Conservation (phyloP, 1,140 invertebrate genomes). For the Polypedilum vanderplanki region DNA sequence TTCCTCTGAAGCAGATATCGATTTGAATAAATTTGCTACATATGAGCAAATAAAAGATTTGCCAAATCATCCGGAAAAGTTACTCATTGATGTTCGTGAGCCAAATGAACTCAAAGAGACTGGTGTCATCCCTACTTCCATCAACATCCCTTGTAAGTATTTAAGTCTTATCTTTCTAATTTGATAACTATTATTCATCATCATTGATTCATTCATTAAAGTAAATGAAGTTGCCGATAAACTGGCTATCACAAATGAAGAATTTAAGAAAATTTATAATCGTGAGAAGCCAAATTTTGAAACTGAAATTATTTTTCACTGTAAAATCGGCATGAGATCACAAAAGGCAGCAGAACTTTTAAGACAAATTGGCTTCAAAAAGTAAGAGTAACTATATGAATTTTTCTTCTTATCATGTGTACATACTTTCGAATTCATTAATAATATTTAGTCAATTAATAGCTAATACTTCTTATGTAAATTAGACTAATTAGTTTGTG, state of each 20-base stretch:
- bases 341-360: neutral
- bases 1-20: neutral
- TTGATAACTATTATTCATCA: neutral
- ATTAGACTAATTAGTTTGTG: neutral
- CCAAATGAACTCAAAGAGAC: conserved; percentile 56
- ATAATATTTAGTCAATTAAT: neutral
- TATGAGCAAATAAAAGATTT: conserved; percentile 50
- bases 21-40: conserved; percentile 38
- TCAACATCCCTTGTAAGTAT: conserved; percentile 60
- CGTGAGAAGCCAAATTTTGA: neutral
- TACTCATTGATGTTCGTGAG: conserved; percentile 62
- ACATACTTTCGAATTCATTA: neutral
- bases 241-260: neutral
- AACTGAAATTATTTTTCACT: conserved; percentile 22
- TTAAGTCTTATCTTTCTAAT: neutral
- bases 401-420: neutral
- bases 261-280: conserved; percentile 2
- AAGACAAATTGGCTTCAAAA: neutral
- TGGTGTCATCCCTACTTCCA: conserved; percentile 58
- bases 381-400: neutral
- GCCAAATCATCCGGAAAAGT: conserved; percentile 41
- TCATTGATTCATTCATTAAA: neutral
- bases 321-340: neutral
- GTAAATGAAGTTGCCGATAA: neutral
- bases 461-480: neutral